Conservation (phyloP, 2,888 invertebrate genomes). For the Andrena bucephala region DNA sequence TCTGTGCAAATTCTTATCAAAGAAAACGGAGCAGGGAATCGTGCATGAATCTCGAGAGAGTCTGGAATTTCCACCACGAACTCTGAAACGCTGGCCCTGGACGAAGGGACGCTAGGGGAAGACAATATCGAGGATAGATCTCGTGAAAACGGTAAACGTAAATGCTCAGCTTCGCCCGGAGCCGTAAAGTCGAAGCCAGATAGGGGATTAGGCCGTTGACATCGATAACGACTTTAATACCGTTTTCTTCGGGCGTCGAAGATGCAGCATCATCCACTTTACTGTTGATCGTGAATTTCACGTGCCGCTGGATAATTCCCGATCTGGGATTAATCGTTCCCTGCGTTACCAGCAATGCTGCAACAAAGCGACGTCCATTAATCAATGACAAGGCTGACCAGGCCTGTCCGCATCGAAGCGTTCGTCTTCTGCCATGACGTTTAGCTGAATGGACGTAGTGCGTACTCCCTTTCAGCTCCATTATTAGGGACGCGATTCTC, state of each 20-base stretch:
- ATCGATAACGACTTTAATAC: neutral
- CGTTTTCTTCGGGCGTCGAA: neutral
- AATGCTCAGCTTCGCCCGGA: neutral
- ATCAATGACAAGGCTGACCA: slow-evolving; percentile 47
- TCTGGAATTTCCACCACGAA: no score
- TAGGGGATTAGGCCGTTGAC: neutral
- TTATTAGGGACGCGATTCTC: slow-evolving; percentile 25
- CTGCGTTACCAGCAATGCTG: slow-evolving; percentile 4
- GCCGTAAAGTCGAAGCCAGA: neutral
- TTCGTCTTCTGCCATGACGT: slow-evolving; percentile 22
- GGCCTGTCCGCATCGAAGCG: slow-evolving; percentile 18
- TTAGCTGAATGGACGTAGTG: slow-evolving; percentile 21
- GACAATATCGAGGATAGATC: neutral
- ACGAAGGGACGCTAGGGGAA: neutral
- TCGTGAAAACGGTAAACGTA: neutral
- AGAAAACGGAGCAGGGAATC: no score
- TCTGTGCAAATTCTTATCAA: no score
- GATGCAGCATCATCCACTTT: slow-evolving; percentile 21
- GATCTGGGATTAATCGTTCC: slow-evolving; percentile 11
- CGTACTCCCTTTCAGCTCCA: slow-evolving; percentile 3
- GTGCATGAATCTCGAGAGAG: no score
- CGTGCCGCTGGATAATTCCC: neutral
- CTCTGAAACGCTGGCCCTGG: no score
- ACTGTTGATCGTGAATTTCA: slow-evolving; percentile 9
- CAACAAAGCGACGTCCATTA: slow-evolving; percentile 41